These are phyloP conservation scores for Corapipo altera DNA, from an alignment of 2,113 vertebrate species.

Conservation along the genomic window DNA sequence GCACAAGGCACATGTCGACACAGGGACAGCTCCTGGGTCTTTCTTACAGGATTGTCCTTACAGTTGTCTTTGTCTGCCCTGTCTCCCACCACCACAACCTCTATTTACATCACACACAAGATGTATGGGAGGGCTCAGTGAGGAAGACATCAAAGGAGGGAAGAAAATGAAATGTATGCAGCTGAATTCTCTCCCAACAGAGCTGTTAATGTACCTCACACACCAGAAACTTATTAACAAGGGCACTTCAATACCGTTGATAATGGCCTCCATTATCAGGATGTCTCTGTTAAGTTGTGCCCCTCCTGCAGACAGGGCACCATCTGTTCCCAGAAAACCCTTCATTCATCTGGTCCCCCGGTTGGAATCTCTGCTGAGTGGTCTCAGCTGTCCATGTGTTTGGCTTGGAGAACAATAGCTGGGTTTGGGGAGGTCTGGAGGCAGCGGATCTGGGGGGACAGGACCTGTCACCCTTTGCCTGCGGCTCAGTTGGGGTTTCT, in stretches of 20 bases:
- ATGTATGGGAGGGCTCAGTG: rapidly evolving
- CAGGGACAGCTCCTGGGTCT: background rate
- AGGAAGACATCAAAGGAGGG: background rate
- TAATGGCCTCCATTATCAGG: conserved; percentile 36
- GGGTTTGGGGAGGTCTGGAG: background rate
- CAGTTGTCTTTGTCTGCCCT: background rate
- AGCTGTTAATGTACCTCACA: background rate
- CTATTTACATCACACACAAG: background rate
- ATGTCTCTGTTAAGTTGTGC: conserved; percentile 56
- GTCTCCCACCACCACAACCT: background rate
- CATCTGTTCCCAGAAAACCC: conserved; percentile 69
- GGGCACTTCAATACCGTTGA: conserved; percentile 26
- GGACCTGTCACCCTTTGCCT: conserved; percentile 1
- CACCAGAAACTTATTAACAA: conserved; percentile 34
- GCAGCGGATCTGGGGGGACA: background rate
- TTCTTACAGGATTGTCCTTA: background rate
- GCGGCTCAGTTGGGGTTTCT: background rate
- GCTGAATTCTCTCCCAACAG: background rate
- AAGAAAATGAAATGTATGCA: background rate
- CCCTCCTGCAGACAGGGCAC: conserved; percentile 43
- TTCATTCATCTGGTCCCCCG: conserved; percentile 45
- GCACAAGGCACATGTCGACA: rapidly evolving
- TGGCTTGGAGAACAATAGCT: conserved; percentile 56
- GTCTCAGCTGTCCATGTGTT: conserved; percentile 45
- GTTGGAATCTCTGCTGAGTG: conserved; percentile 20